Percentiles rank a stretch among this genome's conserved stretches.
Conservation (phyloP, 2,888 invertebrate species). For the Copidosoma aretas region DNA sequence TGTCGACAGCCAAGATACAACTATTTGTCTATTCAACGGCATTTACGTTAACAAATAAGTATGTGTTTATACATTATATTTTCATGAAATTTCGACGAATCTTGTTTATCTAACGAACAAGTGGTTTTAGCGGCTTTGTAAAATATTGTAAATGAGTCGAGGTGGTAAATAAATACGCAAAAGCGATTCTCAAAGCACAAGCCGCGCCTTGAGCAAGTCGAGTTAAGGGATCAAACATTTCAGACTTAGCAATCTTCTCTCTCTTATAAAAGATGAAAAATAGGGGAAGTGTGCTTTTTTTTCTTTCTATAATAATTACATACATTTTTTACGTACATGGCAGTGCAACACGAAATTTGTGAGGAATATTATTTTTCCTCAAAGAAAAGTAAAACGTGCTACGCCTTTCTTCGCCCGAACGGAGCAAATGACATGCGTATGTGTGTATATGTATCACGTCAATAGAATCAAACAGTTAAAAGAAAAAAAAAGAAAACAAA, state of each 20-base stretch:
- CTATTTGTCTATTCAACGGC: too few relatives aligned
- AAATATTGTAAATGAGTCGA: neutral
- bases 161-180: conserved; percentile 21
- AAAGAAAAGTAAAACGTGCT: conserved; percentile 18
- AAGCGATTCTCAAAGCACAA: conserved; percentile 13
- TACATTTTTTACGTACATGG: conserved; percentile 12
- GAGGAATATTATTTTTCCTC: neutral
- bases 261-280: conserved; percentile 27
- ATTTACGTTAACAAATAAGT: too few relatives aligned
- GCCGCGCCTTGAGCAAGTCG: conserved; percentile 13
- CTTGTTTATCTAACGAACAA: conserved; percentile 9
- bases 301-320: neutral
- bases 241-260: conserved; percentile 38
- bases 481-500: conserved; percentile 27
- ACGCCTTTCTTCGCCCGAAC: conserved; percentile 20
- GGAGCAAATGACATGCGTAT: conserved; percentile 23
- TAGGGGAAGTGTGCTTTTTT: conserved; percentile 13
- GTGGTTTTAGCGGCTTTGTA: conserved; percentile 8
- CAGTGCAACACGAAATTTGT: conserved; percentile 26
- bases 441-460: conserved; percentile 2
- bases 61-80: neutral
- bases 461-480: conserved; percentile 17
- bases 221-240: conserved; percentile 20
- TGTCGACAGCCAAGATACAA: neutral
- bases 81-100: neutral